Evolutionary conservation across 2,113 vertebrate genomes (phyloP).

Genomic region (Istiophorus platypterus): DNA sequence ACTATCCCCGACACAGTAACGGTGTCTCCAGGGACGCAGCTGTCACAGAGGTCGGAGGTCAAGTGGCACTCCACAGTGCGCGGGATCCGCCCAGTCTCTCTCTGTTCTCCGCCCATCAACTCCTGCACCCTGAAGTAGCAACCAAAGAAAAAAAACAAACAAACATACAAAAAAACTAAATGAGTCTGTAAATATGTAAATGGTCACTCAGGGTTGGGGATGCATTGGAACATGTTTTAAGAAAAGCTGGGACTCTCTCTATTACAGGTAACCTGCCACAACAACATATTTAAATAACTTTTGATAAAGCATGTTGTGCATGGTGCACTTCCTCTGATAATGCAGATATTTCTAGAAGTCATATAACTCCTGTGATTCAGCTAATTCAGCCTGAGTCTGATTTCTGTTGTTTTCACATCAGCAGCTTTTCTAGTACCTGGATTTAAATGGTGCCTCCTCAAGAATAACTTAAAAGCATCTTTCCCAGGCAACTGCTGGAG

Average conservation of each 20-base stretch:
- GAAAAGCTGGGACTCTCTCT: not conserved
- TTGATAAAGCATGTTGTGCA: not conserved
- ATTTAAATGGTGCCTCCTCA: not conserved
- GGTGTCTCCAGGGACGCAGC: constrained; percentile 95
- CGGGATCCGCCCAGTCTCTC: constrained; percentile 95
- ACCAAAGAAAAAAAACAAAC: rapidly evolving
- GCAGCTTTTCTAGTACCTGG: not conserved
- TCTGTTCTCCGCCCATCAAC: constrained; percentile 91
- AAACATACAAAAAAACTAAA: too few species aligned
- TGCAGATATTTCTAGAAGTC: not conserved
- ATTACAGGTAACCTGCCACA: not conserved
- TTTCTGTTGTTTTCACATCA: too few species aligned
- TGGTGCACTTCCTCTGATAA: too few species aligned
- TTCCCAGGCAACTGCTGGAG: not conserved
- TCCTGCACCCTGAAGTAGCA: constrained; percentile 91
- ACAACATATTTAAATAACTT: not conserved
- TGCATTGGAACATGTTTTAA: not conserved
- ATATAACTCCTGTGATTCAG: not conserved
- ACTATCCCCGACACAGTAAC: constrained; percentile 93
- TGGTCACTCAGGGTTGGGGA: too few species aligned
- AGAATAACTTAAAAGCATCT: not conserved
- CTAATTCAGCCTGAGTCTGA: not conserved
- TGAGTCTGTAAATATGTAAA: too few species aligned
- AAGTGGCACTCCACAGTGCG: constrained; percentile 97
- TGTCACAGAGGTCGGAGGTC: constrained; percentile 94